Evolutionary conservation across 2,888 invertebrate genomes (phyloP).

Genomic region (Sarcophaga variegata): DNA sequence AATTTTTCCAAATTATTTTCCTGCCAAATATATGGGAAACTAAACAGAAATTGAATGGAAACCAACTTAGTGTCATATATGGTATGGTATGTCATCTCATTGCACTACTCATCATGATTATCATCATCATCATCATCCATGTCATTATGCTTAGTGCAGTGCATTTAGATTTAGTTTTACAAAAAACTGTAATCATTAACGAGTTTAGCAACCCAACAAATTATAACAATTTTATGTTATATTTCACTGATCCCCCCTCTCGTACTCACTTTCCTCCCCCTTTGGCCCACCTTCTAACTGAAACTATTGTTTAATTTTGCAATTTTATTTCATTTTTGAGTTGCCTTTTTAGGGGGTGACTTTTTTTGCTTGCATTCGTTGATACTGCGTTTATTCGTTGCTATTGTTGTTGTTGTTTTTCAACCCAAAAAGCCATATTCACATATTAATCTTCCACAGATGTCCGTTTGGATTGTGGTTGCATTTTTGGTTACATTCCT

Average conservation of each 20-base stretch:
- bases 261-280: neutral
- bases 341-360: neutral
- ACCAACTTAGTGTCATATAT: slow-evolving; percentile 10
- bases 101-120: too few species aligned
- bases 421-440: slow-evolving; percentile 32
- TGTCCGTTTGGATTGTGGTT: slow-evolving; percentile 68
- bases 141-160: neutral
- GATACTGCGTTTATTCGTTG: neutral
- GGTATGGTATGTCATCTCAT: neutral
- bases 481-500: slow-evolving; percentile 60
- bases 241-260: neutral
- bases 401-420: neutral
- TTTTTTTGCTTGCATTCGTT: neutral
- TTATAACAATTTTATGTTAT: slow-evolving; percentile 41
- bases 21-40: too few species aligned
- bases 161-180: slow-evolving; percentile 21
- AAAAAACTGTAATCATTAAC: slow-evolving; percentile 39
- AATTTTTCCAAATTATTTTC: too few species aligned
- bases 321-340: slow-evolving; percentile 39
- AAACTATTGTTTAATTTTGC: neutral
- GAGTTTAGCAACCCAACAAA: slow-evolving; percentile 38
- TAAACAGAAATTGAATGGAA: too few species aligned
- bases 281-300: too few species aligned
- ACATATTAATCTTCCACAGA: slow-evolving; percentile 66
- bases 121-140: too few species aligned